Base-by-base conservation (phyloP, 92 coral and sea anemone species). In the Paramuricea clavata region DNA sequence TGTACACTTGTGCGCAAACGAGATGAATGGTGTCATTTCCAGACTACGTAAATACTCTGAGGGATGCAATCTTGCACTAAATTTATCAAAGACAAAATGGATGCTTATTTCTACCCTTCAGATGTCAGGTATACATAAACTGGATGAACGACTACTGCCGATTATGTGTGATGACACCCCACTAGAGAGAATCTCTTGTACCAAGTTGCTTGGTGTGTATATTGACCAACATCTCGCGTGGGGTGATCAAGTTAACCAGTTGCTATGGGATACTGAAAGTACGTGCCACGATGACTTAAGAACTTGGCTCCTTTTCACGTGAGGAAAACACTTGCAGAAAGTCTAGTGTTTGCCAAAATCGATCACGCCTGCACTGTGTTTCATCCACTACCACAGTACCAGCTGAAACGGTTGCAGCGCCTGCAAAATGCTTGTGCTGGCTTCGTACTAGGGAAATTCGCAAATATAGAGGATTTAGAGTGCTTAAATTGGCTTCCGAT, bases 141-240 rank as follows among this genome's bases (percentile, higher is more conserved):
- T 47, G 4, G 19, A 47, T 47, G 54, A 47, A 47, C 54, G 35
- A 31, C 9, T 12, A 15, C n/a, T n/a, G n/a, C n/a, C n/a, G n/a
- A n/a, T n/a, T n/a, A n/a, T n/a, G n/a, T n/a, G n/a, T n/a, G n/a
- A n/a, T n/a, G n/a, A 11, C 31, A 10, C n/a, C 30, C 35, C 30
- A 23, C 17, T 25, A 27, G 35, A 31, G 69, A 61, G 32, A 12
- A 61, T 61, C 35, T 12, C 69, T 56, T 35, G 67, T 23, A 32
- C 42, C 27, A 89, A 89, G 60, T 49, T 61, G 33, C 32, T 3
- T 36, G 67, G 49, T 22, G 23, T 61, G 32, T 5, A 61, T 26
- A 22, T 74, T 23, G 89, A 89, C 43, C 79, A 83, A 57, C 74
- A 89, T 26, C 85, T 89, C 28, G 43, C 89, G 12, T 88, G 88